These are phyloP conservation scores for Sisor rabdophorus DNA, from an alignment of 2,113 vertebrate genomes.

Conservation along the genomic window DNA sequence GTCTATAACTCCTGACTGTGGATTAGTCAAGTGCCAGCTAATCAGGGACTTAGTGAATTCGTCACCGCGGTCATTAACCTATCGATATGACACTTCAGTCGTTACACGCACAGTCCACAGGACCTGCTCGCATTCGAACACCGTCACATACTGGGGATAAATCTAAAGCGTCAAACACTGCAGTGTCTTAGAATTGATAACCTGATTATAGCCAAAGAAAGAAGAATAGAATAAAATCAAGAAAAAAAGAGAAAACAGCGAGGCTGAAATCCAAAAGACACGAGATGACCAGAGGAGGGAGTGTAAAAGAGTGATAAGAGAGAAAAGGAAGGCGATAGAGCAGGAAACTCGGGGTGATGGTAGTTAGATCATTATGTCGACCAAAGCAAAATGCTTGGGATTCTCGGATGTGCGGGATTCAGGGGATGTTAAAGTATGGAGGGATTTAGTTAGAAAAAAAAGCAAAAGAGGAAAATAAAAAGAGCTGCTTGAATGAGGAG, in stretches of 20 bases:
- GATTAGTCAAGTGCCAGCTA: conserved; percentile 78
- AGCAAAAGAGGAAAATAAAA: conserved; percentile 53
- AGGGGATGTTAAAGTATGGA: conserved; percentile 64
- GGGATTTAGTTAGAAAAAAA: conserved; percentile 63
- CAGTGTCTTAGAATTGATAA: not conserved
- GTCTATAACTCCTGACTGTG: conserved; percentile 72
- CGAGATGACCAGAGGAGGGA: conserved; percentile 31
- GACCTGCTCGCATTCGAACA: not conserved
- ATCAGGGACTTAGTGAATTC: conserved; percentile 75
- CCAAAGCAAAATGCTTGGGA: conserved; percentile 51
- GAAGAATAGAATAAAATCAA: conserved; percentile 4
- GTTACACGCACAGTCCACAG: not conserved
- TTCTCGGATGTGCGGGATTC: conserved; percentile 70
- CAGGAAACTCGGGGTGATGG: conserved; percentile 39
- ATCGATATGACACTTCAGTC: conserved; percentile 69
- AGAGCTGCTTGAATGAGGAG: conserved; percentile 56
- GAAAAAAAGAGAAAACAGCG: conserved; percentile 4
- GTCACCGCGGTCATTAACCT: conserved; percentile 75
- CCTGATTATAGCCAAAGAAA: not conserved
- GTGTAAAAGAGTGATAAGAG: conserved; percentile 37
- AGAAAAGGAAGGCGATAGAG: conserved; percentile 31
- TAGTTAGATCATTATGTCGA: conserved; percentile 60
- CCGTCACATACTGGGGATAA: conserved; percentile 11
- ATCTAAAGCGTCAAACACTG: not conserved
- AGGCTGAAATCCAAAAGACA: not conserved